Evolutionary conservation across 2,113 vertebrate species (phyloP).

Genomic region (Microcebus tavaratra): DNA sequence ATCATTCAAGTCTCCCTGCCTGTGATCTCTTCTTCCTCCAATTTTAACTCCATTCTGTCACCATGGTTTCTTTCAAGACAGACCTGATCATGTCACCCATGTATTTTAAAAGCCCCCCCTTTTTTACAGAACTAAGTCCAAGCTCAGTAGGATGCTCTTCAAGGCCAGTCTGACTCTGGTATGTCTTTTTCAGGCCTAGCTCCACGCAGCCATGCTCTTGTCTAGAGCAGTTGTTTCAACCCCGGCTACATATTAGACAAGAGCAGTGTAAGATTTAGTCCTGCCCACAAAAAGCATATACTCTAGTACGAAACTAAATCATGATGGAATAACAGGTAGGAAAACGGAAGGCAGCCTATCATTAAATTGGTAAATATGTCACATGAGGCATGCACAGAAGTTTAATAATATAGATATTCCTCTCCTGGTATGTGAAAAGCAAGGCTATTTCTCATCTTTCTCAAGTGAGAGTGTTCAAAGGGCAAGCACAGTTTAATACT

Average conservation of each 20-base stretch:
- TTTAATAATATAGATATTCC: neutral
- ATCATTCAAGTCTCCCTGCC: neutral
- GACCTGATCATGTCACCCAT: neutral
- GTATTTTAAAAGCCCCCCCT: neutral
- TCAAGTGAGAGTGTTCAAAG: neutral
- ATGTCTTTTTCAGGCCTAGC: neutral
- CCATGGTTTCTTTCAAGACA: neutral
- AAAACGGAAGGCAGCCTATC: neutral
- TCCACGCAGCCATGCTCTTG: neutral
- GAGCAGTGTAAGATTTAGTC: neutral
- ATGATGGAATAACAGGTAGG: neutral
- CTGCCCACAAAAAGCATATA: neutral
- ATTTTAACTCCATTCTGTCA: neutral
- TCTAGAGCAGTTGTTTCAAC: neutral
- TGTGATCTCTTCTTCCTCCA: neutral
- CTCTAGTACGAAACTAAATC: neutral
- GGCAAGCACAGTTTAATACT: neutral
- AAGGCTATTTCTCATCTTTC: neutral
- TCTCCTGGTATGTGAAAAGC: neutral
- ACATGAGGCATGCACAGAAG: neutral
- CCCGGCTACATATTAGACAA: neutral
- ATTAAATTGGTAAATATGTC: neutral
- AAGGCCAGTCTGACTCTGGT: neutral
- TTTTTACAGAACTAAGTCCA: slow-evolving; percentile 14
- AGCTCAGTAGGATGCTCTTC: neutral